Base-by-base conservation (phyloP, 2,797 vertebrate species). In the Phoeniculus purpureus region DNA sequence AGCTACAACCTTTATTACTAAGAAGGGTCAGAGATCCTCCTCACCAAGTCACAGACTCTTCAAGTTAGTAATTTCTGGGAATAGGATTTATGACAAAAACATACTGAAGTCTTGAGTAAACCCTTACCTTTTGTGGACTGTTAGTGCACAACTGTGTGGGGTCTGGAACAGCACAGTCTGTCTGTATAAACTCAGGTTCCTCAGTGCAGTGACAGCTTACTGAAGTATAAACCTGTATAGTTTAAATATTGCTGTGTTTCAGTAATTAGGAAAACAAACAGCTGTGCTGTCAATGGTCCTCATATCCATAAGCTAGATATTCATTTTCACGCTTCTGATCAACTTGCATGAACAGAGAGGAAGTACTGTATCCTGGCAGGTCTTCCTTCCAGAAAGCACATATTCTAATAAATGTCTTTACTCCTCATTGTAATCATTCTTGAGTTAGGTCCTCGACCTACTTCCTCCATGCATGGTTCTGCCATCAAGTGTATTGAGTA, bases 61-160 rank as follows among this genome's bases (percentile, higher is more conserved):
- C 37, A 6, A 25, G 0, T 0, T 3, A 4, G 37, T 61, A 18
- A 2, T 40, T 83, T 45, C 52, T 48, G 12, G 12, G 7, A 86
- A 47, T 1, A n/a, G 19, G 22, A 32, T 52, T 65, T 75, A 43
- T 6, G 12, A 52, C 56, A 60, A 40, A 66, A 66, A 31, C 43
- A 43, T 43, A 14, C 40, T 0, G 13, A 81, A 37, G 7, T 48
- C 55, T 29, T 37, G 10, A 82, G 72, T 89, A 37, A 40, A 54
- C 45, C 31, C 77, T 95, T 97, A 97, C 98, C 96, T 98, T 98
- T 91, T 96, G 97, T 12, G 97, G 94, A 88, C 97, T 96, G 81
- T 89, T 97, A 81, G 90, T 76, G 92, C 96, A 87, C 1, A 81
- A 94, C 15, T 96, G 92, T 4, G 25, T 13, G 70, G 94, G 91